phyloP scores from a whole-genome alignment of 2,797 vertebrate genomes.

The Podarcis siculus region DNA sequence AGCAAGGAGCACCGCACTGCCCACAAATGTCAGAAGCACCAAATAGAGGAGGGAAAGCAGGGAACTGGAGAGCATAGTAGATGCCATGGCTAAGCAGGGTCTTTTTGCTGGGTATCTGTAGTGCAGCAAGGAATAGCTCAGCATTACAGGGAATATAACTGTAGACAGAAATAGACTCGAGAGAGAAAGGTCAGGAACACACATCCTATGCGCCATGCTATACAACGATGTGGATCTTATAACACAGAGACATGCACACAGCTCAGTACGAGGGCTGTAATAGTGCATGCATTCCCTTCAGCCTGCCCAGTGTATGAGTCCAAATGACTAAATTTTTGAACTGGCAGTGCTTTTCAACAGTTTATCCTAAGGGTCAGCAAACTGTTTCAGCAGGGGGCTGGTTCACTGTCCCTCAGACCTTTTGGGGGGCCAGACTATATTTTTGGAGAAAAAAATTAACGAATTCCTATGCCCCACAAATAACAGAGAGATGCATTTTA shows the following conservation, averaged over 20 bases:
- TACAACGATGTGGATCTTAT: background rate
- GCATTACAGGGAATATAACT: conserved; percentile 3
- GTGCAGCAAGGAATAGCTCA: background rate
- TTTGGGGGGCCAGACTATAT: too few relatives aligned
- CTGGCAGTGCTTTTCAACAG: background rate
- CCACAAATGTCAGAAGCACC: conserved; percentile 51
- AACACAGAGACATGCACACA: background rate
- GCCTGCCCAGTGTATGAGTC: background rate
- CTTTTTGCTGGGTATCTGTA: background rate
- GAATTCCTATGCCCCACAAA: too few relatives aligned
- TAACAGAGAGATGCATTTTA: too few relatives aligned
- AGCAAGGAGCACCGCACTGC: conserved; percentile 53
- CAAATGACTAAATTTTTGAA: background rate
- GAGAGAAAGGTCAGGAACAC: background rate
- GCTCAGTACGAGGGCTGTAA: background rate
- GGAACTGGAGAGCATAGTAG: conserved; percentile 27
- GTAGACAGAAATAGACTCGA: background rate
- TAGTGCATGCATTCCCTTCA: background rate
- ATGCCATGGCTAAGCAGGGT: background rate
- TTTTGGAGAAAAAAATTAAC: too few relatives aligned
- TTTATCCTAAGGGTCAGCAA: background rate
- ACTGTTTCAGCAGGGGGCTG: too few relatives aligned
- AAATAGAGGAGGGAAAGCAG: conserved; percentile 59
- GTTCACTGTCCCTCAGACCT: too few relatives aligned
- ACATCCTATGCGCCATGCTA: background rate